Evolutionary conservation across 2,113 vertebrate genomes (phyloP), one percentile per base, ranked within the genome.

Genomic region (Chloropsis cyanopogon): DNA sequence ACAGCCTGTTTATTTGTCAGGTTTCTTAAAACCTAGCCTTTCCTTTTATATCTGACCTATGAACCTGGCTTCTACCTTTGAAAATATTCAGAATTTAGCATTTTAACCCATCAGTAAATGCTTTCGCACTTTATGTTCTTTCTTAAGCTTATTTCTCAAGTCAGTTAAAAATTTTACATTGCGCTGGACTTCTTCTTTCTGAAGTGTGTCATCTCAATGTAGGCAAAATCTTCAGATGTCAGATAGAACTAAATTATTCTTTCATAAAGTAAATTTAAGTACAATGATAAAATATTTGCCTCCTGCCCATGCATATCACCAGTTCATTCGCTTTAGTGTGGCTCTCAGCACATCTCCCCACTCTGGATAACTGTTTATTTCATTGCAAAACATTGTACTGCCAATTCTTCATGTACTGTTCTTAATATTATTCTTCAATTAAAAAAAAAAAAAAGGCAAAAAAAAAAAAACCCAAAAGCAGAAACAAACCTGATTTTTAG

Each of bases 381-480:
- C 7, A 47, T 31, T 59, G 14, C 73, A 54, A 88, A 52, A 77
- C 35, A 31, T n/a, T 79, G 5, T 4, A 4, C 26, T 77, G 79
- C 26, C 41, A 60, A 7, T 64, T 73, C 39, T 81, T 89, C 12
- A 9, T 63, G 9, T 76, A 14, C 47, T 79, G 25, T 37, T 79
- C 37, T 61, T 81, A n/a, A 68, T 71, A 61, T 23, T 60, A 10
- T 54, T 29, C 29, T 66, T 64, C 39, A 39, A 17, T 61, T 82
- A 0, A 10, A 60, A 14, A 7, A 0, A 10, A 60, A 14, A 7
- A 7, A 31, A 57, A 4, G 5, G 7, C 1, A 7, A 78, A 80
- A 28, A 29, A 18, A 26, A 23, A 37, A 23, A n/a, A n/a, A n/a
- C n/a, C 41, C 7, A 72, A 52, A 82, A n/a, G 10, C 39, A 76